Evolutionary conservation across 2,888 invertebrate species (phyloP).

Genomic region (Eledona agricola): DNA sequence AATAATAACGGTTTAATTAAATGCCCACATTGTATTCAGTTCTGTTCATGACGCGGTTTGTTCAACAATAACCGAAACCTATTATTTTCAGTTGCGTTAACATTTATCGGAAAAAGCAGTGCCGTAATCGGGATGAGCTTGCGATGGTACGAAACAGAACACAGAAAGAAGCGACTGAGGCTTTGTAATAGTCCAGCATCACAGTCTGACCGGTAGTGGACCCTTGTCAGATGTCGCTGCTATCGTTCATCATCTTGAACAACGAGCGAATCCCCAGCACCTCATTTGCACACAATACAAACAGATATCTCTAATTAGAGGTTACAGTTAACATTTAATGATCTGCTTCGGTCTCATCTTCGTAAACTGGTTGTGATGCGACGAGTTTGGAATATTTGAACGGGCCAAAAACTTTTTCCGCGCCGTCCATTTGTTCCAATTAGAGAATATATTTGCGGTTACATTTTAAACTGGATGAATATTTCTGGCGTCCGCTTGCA

Average conservation of each 20-base stretch:
- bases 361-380: conserved; percentile 34
- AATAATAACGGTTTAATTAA: too few species aligned
- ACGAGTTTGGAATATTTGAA: too few species aligned
- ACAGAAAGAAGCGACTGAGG: not conserved
- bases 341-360: conserved; percentile 46
- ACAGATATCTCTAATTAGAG: conserved; percentile 54
- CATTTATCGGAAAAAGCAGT: too few species aligned
- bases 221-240: conserved; percentile 41
- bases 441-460: too few species aligned
- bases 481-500: too few species aligned
- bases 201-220: conserved; percentile 35
- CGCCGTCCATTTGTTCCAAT: too few species aligned
- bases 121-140: too few species aligned
- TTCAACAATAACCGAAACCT: too few species aligned
- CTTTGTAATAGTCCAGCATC: conserved; percentile 25
- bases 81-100: too few species aligned
- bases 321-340: conserved; percentile 57
- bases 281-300: conserved; percentile 57
- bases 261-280: conserved; percentile 42
- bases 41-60: too few species aligned
- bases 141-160: too few species aligned
- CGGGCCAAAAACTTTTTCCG: not conserved
- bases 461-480: conserved; percentile 2
- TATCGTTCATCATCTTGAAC: conserved; percentile 46
- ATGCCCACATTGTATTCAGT: too few species aligned